phyloP scores from a whole-genome alignment of 2,113 vertebrate genomes.

The Pogonocichla stellata region DNA sequence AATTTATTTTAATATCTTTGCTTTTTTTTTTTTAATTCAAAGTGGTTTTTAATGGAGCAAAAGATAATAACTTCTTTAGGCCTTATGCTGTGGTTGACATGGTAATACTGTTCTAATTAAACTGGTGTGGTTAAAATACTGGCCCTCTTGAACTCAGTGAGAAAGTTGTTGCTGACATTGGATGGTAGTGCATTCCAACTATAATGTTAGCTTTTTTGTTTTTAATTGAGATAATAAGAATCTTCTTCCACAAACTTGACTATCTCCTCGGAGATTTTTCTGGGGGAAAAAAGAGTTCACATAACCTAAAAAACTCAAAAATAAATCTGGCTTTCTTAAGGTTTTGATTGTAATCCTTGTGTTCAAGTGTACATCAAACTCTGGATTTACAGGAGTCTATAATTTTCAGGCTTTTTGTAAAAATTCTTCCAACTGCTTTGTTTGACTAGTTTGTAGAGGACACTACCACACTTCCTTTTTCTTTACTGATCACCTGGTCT shows the following conservation, averaged over 20 bases:
- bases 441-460: not conserved
- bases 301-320: not conserved
- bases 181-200: not conserved
- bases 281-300: not conserved
- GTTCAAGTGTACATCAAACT: not conserved
- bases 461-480: not conserved
- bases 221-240: not conserved
- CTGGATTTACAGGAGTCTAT: not conserved
- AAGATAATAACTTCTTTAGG: not conserved
- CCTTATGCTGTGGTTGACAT: not conserved
- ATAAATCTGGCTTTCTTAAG: not conserved
- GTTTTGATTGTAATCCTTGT: not conserved
- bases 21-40: not conserved
- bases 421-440: not conserved
- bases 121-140: not conserved
- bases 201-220: not conserved
- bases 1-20: not conserved
- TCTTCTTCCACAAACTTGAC: not conserved
- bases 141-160: not conserved
- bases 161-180: not conserved
- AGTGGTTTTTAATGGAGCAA: not conserved
- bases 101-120: not conserved
- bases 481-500: not conserved
- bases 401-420: not conserved
- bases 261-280: not conserved